Base-by-base conservation (phyloP, 2,888 invertebrate genomes). In the Leptopilina myrica region DNA sequence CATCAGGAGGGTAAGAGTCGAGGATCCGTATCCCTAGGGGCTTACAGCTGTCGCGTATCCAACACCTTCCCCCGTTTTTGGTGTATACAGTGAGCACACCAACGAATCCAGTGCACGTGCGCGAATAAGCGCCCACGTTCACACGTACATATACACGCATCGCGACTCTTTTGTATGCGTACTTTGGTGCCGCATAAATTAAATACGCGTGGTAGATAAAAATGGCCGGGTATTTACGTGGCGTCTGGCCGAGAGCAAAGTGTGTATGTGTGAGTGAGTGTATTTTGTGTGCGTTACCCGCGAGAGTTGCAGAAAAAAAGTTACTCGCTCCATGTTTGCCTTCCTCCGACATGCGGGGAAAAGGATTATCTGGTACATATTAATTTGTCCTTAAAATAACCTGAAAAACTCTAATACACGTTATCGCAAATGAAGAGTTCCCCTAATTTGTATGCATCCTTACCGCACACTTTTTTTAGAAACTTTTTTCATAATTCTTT, bases 11-110 rank as follows among this genome's bases (percentile, higher is more conserved):
- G 88, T 85, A 85, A 86, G 87, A 88, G 89, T 90, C 89, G 89
- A 89, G 89, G 87, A 88, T 86, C 87, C 87, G 87, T 84, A 87
- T 87, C 90, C 89, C 90, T 81, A 79, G 88, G 87, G 91, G 89
- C 86, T 89, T 89, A 89, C 91, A 91, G 90, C 91, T 91, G 91
- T 91, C 91, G 90, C 89, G 86, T 87, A 89, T 87, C 90, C 90
- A 86, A 90, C 90, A 90, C 89, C 89, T 89, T 87, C 87, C 86
- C 82, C 83, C 43, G 43, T 43, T 81, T 79, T 20, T 65, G n/a
- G 67, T 8, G 43, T 43, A 8, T 75, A 33, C n/a, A 26, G n/a
- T 69, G 33, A 76, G 78, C 81, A 78, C 81, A 77, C 80, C 78
- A 76, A 76, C 73, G 80, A 79, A 78, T 78, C 80, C 76, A 75